phyloP scores from a whole-genome alignment of 2,113 vertebrate species.

The Nothobranchius furzeri region DNA sequence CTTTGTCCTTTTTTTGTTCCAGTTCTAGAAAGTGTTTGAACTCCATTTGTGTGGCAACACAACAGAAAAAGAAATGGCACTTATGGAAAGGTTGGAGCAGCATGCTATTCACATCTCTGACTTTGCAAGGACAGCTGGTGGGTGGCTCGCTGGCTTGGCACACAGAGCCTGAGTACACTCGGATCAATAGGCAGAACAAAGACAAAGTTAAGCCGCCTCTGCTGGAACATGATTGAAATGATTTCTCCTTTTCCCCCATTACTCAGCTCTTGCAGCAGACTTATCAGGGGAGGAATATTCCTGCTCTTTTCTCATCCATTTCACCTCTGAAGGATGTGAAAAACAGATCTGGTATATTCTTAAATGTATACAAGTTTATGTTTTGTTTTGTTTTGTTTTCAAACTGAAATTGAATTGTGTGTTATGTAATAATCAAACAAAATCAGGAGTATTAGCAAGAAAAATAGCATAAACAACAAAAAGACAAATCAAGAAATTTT shows the following conservation, averaged over 20 bases:
- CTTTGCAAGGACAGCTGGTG: constrained; percentile 61
- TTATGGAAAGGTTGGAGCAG: constrained; percentile 51
- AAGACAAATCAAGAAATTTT: neutral
- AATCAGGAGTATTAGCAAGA: neutral
- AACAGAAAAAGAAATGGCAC: constrained; percentile 43
- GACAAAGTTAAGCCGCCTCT: constrained; percentile 49
- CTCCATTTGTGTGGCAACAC: constrained; percentile 46
- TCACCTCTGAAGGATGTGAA: constrained; percentile 1
- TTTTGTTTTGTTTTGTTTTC: neutral
- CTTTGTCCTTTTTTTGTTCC: constrained; percentile 20
- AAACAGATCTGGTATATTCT: neutral
- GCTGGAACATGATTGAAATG: constrained; percentile 52
- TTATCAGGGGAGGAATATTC: constrained; percentile 6
- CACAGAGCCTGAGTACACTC: constrained; percentile 33
- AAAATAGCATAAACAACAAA: too few species aligned
- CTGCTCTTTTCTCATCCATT: constrained; percentile 10
- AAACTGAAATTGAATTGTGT: neutral
- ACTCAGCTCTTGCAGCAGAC: constrained; percentile 26
- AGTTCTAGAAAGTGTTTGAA: constrained; percentile 25
- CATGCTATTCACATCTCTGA: constrained; percentile 53
- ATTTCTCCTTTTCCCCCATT: constrained; percentile 20
- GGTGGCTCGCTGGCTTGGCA: constrained; percentile 45
- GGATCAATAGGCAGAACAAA: constrained; percentile 66
- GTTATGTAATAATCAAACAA: too few species aligned
- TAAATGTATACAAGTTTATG: neutral